Conservation (phyloP, 2,888 invertebrate genomes). For the Lamellibrachia columna region DNA sequence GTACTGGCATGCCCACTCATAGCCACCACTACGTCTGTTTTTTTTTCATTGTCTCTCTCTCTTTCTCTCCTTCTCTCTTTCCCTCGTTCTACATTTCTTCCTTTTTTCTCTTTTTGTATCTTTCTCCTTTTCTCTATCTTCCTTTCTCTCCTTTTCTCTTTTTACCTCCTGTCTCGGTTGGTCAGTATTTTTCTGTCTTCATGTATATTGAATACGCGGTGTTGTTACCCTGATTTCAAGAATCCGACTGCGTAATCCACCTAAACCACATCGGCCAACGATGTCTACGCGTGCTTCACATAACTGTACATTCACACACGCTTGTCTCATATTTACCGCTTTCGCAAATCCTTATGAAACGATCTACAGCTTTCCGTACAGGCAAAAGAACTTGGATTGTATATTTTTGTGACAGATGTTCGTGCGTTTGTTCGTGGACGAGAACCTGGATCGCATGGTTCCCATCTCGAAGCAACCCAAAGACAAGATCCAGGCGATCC, state of each 20-base stretch:
- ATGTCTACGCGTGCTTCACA: not conserved
- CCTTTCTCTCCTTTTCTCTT: too few relatives aligned
- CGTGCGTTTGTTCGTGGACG: conserved; percentile 94
- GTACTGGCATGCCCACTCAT: too few relatives aligned
- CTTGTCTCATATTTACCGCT: not conserved
- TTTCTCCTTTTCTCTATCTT: too few relatives aligned
- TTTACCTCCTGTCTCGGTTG: too few relatives aligned
- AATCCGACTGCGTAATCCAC: not conserved
- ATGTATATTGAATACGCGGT: too few relatives aligned
- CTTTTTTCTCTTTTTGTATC: too few relatives aligned
- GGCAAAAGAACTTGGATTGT: not conserved
- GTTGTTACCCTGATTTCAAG: too few relatives aligned
- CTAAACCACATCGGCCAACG: not conserved
- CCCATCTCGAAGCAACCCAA: conserved; percentile 98
- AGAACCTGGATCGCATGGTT: conserved; percentile 94
- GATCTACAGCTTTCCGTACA: not conserved
- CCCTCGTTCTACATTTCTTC: too few relatives aligned
- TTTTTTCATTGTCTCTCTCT: not conserved
- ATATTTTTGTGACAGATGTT: conserved; percentile 80
- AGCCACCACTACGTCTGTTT: too few relatives aligned
- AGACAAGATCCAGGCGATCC: conserved; percentile 96
- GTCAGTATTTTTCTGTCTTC: too few relatives aligned
- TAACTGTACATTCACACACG: not conserved
- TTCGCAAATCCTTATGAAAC: not conserved
- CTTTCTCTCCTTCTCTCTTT: too few relatives aligned